phyloP scores from a whole-genome alignment of 2,113 vertebrate genomes.

The Crypturellus undulatus region DNA sequence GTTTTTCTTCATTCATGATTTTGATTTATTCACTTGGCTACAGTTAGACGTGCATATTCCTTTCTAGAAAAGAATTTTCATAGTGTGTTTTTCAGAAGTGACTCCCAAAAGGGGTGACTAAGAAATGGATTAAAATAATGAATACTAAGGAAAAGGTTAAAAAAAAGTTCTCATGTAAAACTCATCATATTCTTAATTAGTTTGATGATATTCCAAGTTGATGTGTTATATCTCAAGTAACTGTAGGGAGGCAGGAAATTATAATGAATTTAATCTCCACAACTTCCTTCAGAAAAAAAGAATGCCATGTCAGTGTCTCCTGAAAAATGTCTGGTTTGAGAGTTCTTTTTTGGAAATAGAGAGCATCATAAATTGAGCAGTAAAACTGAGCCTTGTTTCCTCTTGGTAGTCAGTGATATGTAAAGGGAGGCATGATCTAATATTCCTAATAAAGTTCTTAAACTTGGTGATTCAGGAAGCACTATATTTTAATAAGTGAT shows the following conservation, averaged over 20 bases:
- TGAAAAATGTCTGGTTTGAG: neutral
- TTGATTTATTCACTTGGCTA: neutral
- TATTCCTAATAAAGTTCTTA: neutral
- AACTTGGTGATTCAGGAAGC: neutral
- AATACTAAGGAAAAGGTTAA: neutral
- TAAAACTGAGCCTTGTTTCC: neutral
- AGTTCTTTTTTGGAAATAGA: neutral
- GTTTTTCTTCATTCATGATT: neutral
- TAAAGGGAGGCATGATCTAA: neutral
- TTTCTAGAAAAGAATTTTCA: neutral
- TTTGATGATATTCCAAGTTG: neutral
- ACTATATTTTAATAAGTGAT: neutral
- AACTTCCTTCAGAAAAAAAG: neutral
- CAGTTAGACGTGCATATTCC: neutral
- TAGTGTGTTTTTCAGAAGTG: neutral
- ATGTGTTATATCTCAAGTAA: neutral
- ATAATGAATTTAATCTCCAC: neutral
- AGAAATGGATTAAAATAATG: neutral
- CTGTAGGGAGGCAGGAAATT: conserved; percentile 12
- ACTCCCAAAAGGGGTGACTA: neutral
- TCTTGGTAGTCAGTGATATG: neutral
- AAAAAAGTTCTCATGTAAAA: neutral
- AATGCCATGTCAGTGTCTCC: neutral
- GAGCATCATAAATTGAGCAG: neutral
- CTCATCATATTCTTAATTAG: conserved; percentile 2